phyloP scores from a whole-genome alignment of 2,888 invertebrate genomes.

The Pristionchus mayeri region DNA sequence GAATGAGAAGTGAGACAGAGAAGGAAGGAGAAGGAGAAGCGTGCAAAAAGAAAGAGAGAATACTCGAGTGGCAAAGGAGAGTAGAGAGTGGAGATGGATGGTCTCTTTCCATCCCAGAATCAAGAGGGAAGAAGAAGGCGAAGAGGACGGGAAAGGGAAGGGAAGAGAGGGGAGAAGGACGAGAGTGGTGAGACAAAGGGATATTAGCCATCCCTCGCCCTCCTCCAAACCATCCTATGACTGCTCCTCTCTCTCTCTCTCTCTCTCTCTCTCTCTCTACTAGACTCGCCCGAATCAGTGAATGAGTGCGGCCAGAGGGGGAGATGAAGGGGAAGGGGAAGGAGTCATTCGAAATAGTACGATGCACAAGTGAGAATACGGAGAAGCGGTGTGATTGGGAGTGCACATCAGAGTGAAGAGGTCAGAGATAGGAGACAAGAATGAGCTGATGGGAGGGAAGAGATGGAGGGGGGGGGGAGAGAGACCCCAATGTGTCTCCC shows the following conservation, averaged over 20 bases:
- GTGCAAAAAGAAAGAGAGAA: neutral
- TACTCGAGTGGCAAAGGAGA: neutral
- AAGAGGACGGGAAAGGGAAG: neutral
- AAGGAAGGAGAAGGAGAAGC: neutral
- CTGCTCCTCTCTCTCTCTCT: neutral
- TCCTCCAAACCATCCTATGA: slow-evolving; percentile 19
- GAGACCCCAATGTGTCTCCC: slow-evolving; percentile 6
- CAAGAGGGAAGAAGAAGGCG: slow-evolving; percentile 24
- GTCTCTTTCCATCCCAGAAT: slow-evolving; percentile 7
- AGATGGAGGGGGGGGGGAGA: too few relatives aligned
- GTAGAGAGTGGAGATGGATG: slow-evolving; percentile 29
- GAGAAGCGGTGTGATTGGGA: neutral
- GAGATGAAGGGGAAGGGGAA: neutral
- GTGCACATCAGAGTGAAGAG: neutral
- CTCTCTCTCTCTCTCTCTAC: neutral
- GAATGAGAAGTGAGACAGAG: too few relatives aligned
- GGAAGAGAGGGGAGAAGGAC: neutral
- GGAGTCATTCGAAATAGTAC: neutral
- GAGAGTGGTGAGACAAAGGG: slow-evolving; percentile 32
- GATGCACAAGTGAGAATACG: neutral
- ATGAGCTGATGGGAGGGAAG: slow-evolving; percentile 16
- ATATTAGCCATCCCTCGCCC: slow-evolving; percentile 1
- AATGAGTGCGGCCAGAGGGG: neutral
- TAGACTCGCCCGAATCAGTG: neutral
- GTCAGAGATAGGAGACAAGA: neutral